phyloP scores from a whole-genome alignment of 2,113 vertebrate species.

The Nycticorax nycticorax region DNA sequence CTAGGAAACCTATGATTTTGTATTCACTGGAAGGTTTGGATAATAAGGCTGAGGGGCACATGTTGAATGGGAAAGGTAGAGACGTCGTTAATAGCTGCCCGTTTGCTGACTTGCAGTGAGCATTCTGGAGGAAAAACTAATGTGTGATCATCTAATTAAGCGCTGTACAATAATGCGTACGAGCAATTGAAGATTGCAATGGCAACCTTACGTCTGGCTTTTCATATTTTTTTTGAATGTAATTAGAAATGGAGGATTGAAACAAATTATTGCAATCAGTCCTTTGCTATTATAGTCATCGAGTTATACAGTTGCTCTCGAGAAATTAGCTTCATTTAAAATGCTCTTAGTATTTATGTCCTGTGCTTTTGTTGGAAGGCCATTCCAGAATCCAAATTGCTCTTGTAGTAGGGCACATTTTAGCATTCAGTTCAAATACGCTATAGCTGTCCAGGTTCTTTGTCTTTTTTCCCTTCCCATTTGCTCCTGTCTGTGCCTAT shows the following conservation, averaged over 20 bases:
- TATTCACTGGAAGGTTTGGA: not conserved
- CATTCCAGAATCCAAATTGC: not conserved
- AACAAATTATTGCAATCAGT: not conserved
- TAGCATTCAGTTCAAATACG: not conserved
- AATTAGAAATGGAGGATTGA: not conserved
- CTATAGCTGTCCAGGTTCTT: not conserved
- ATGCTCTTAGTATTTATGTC: not conserved
- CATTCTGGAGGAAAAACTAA: not conserved
- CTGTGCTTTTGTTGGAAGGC: not conserved
- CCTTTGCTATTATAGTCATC: not conserved
- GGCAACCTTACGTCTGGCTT: not conserved
- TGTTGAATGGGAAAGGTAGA: not conserved
- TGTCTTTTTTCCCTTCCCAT: not conserved
- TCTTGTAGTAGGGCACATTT: not conserved
- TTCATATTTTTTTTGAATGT: not conserved
- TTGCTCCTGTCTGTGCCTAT: not conserved
- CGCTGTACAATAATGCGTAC: not conserved
- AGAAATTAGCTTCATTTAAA: not conserved
- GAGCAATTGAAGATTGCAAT: not conserved
- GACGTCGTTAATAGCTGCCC: not conserved
- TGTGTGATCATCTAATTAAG: not conserved
- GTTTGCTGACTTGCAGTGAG: not conserved
- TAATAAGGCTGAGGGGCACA: not conserved
- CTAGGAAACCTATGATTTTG: not conserved
- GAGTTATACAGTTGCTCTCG: not conserved